These are phyloP conservation scores for Nycticorax nycticorax DNA, from an alignment of 2,113 vertebrate species.

Conservation along the genomic window DNA sequence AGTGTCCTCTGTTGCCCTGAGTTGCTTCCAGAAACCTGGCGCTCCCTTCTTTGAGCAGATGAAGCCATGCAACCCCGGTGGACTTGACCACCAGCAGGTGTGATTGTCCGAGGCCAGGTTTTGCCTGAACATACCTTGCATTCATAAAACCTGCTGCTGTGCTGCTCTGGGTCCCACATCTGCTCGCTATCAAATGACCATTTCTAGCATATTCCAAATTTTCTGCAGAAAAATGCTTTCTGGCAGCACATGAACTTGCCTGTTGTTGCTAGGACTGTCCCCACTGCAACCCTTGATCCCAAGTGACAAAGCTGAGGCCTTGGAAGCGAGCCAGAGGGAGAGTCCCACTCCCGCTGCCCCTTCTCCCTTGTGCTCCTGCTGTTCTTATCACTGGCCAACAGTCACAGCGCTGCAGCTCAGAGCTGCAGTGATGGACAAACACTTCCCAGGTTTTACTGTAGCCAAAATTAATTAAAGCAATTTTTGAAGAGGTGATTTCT, in stretches of 20 bases:
- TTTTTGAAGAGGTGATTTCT: background rate
- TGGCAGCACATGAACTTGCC: background rate
- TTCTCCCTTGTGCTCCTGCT: background rate
- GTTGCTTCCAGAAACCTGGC: background rate
- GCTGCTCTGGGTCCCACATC: background rate
- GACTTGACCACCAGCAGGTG: background rate
- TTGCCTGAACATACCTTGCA: rapidly evolving
- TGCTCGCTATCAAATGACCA: background rate
- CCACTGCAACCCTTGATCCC: background rate
- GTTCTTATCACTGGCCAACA: background rate
- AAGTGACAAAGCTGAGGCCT: background rate
- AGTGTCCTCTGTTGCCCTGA: rapidly evolving
- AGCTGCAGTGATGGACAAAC: background rate
- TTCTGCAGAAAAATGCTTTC: background rate
- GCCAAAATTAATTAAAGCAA: slow-evolving; percentile 30
- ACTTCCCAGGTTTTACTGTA: background rate
- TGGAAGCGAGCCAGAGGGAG: background rate
- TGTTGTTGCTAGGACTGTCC: background rate
- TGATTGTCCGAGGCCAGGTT: background rate
- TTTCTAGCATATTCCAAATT: background rate
- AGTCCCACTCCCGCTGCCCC: background rate
- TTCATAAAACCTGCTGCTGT: background rate
- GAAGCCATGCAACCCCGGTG: rapidly evolving
- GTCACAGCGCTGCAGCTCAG: background rate
- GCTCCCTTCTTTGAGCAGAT: background rate